Evolutionary conservation across 2,113 vertebrate genomes (phyloP).

Genomic region (Tupaia chinensis): DNA sequence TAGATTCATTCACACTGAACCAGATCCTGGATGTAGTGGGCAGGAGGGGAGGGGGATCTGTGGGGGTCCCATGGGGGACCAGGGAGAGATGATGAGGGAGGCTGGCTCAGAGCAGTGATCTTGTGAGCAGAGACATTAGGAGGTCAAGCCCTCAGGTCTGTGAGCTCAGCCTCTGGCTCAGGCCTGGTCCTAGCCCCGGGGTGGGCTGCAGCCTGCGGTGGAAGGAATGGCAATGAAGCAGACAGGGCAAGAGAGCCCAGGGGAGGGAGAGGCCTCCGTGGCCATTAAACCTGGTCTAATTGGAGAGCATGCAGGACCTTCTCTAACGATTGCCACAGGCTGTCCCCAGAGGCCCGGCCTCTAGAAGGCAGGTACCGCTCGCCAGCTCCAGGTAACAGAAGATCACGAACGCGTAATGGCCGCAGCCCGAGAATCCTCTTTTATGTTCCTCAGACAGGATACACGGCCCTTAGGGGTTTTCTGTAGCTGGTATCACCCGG

Average conservation of each 20-base stretch:
- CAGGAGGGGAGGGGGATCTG: accelerated
- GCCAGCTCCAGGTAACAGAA: neutral
- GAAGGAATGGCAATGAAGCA: neutral
- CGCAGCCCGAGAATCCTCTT: neutral
- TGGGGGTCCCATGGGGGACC: neutral
- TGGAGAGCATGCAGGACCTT: neutral
- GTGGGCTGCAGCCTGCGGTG: neutral
- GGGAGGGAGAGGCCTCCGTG: neutral
- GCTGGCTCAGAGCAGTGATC: neutral
- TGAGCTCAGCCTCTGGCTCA: neutral
- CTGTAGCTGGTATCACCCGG: neutral
- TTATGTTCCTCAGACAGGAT: slow-evolving; percentile 5
- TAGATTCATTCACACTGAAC: too few species aligned
- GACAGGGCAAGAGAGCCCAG: neutral
- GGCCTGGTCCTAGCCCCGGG: neutral
- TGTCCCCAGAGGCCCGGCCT: slow-evolving; percentile 28
- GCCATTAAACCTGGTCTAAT: neutral
- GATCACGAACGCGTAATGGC: neutral
- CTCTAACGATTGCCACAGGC: neutral
- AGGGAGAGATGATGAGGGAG: neutral
- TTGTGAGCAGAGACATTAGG: neutral
- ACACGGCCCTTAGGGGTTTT: slow-evolving; percentile 18
- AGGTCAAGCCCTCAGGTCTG: neutral
- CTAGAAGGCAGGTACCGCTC: neutral
- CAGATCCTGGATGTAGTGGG: neutral